Evolutionary conservation across 2,888 invertebrate genomes (phyloP), one percentile per base, ranked within the genome.

Genomic region (Leptogaster cylindrica): DNA sequence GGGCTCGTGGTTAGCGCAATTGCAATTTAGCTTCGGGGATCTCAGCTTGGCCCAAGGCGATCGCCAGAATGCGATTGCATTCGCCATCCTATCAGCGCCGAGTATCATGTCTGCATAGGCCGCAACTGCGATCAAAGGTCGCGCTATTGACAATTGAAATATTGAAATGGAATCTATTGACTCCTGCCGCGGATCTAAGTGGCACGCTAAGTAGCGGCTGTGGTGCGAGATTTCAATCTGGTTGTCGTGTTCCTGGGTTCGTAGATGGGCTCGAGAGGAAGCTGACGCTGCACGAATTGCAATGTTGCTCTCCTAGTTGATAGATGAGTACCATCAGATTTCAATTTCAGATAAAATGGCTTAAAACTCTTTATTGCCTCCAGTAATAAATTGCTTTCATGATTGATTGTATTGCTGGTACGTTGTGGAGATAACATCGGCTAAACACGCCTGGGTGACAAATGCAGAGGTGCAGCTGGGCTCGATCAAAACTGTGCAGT

Each of bases 71-170:
- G 55, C 55, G 23, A 55, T 55, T 55, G 31, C 36, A 33, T 33
- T 33, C 36, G 16, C 55, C 10, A 27, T 4, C 10, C 55, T 55
- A 55, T 31, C 33, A 55, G 23, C 23, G 16, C 28, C 10, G 12
- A n/a, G 8, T 25, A 51, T 51, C 51, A 16, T 51, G 51, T 51
- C 51, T 31, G 51, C 28, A 12, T 6, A 28, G 25, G 20, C n/a
- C 28, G 27, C 51, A 16, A 10, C 27, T 28, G 51, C 31, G 51
- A 51, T 51, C 51, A 31, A 51, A 55, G 55, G 55, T 55, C 55
- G 33, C 33, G 55, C 33, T 55, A 55, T 55, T 55, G 33, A 55
- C 33, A 55, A 55, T 33, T 33, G 55, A 55, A 55, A 55, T 33
- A 55, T 55, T 33, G 33, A 55, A 55, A 33, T 55, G 20, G 55